Conservation (phyloP, 2,113 vertebrate genomes). For the Paradoxurus hermaphroditus region DNA sequence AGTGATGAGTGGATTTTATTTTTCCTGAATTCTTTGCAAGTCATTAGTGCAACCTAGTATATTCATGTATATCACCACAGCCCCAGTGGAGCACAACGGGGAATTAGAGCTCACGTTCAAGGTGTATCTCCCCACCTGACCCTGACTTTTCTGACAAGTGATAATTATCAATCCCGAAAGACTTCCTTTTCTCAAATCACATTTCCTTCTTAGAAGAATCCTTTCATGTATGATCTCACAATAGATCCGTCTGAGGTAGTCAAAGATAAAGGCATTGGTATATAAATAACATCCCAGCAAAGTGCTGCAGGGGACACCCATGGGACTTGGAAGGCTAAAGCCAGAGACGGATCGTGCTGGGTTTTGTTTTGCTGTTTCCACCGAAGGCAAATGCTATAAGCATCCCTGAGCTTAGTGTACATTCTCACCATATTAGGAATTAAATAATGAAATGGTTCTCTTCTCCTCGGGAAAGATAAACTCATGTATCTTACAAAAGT, state of each 20-base stretch:
- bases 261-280: neutral
- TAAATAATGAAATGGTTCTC: neutral
- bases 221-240: neutral
- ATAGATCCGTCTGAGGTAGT: neutral
- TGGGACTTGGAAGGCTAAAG: neutral
- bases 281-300: neutral
- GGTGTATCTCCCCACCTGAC: rapidly evolving
- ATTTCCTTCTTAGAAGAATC: slow-evolving; percentile 67
- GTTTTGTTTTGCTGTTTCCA: neutral
- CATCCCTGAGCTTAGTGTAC: neutral
- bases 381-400: neutral
- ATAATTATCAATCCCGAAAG: neutral
- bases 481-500: neutral
- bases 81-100: rapidly evolving
- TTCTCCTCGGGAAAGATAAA: neutral
- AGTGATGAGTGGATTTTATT: neutral
- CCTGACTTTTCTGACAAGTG: neutral
- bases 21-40: neutral
- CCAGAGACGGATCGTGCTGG: neutral
- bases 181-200: neutral
- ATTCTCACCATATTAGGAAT: neutral
- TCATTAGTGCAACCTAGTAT: neutral
- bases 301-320: too few relatives aligned
- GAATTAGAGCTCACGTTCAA: neutral
- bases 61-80: neutral